These are phyloP conservation scores for Macropis europaea DNA, from an alignment of 2,888 invertebrate genomes.

Conservation along the genomic window DNA sequence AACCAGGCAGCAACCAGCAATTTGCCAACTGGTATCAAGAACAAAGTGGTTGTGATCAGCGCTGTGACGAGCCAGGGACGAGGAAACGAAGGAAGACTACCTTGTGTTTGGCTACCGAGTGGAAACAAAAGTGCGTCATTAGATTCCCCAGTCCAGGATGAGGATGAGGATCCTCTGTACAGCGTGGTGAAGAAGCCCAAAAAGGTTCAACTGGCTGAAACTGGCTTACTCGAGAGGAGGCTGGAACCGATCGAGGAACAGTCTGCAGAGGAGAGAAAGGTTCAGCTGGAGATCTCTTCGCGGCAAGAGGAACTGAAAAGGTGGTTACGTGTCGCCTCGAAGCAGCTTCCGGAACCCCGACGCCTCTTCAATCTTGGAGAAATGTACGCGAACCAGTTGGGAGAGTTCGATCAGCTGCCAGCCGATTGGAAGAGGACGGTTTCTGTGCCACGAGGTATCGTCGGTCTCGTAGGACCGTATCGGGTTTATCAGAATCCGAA, in stretches of 20 bases:
- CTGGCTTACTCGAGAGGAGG: not conserved
- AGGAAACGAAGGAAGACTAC: not conserved
- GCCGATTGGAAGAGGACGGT: conserved; percentile 41
- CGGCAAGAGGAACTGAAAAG: conserved; percentile 64
- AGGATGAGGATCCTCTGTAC: conserved; percentile 67
- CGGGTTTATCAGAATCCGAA: conserved; percentile 67
- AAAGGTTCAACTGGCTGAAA: conserved; percentile 46
- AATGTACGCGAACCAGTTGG: conserved; percentile 47
- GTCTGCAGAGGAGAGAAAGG: conserved; percentile 6
- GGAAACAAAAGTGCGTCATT: not conserved
- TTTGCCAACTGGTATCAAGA: conserved; percentile 1
- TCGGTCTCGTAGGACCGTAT: conserved; percentile 74
- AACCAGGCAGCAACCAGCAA: conserved; percentile 20
- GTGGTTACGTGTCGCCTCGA: conserved; percentile 67
- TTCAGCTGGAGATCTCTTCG: conserved; percentile 27
- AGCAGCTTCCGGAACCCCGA: conserved; percentile 41
- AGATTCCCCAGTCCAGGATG: conserved; percentile 21
- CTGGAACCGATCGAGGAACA: conserved; percentile 19
- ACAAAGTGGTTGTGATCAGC: conserved; percentile 55
- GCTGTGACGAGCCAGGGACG: conserved; percentile 41
- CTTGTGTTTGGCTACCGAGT: conserved; percentile 7
- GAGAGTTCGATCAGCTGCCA: conserved; percentile 25
- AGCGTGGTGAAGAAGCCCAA: conserved; percentile 69
- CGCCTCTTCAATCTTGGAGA: conserved; percentile 36
- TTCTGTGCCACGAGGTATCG: conserved; percentile 69